Percentiles rank a stretch among this genome's conserved stretches.
phyloP scores from a whole-genome alignment of 2,113 vertebrate species.

The Dicrurus megarhynchus region DNA sequence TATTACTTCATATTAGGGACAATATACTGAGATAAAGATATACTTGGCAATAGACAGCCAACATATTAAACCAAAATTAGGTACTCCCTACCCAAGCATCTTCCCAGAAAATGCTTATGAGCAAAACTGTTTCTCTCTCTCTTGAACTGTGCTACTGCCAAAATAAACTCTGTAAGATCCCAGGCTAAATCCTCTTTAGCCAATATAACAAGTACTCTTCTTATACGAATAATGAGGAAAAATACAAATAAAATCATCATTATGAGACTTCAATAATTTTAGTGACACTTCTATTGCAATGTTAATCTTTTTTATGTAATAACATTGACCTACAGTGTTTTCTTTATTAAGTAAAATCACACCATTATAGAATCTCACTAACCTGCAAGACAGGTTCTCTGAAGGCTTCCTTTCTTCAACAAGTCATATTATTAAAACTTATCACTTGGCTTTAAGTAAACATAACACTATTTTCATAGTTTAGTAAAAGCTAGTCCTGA shows the following conservation, averaged over 20 bases:
- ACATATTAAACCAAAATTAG: background rate
- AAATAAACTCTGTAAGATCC: background rate
- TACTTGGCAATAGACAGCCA: background rate
- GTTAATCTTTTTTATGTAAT: background rate
- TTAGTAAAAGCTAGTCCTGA: background rate
- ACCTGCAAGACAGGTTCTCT: background rate
- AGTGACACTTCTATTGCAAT: background rate
- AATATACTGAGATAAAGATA: background rate
- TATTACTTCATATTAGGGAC: background rate
- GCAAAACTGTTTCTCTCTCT: background rate
- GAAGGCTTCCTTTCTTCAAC: background rate
- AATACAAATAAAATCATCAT: background rate
- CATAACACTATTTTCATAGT: background rate
- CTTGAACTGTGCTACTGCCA: background rate
- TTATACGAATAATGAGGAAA: background rate
- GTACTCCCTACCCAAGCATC: background rate
- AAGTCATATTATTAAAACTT: background rate
- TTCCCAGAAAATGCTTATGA: background rate
- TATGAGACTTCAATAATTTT: background rate
- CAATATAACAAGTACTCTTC: background rate
- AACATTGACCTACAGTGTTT: background rate
- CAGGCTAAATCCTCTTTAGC: background rate
- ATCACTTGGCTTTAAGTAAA: background rate
- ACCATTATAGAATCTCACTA: background rate
- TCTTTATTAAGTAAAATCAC: background rate